A percentile compares a stretch with the other conserved stretches of the same genome.
phyloP scores from a whole-genome alignment of 2,888 invertebrate species.

The Gandaritis pyraliata region DNA sequence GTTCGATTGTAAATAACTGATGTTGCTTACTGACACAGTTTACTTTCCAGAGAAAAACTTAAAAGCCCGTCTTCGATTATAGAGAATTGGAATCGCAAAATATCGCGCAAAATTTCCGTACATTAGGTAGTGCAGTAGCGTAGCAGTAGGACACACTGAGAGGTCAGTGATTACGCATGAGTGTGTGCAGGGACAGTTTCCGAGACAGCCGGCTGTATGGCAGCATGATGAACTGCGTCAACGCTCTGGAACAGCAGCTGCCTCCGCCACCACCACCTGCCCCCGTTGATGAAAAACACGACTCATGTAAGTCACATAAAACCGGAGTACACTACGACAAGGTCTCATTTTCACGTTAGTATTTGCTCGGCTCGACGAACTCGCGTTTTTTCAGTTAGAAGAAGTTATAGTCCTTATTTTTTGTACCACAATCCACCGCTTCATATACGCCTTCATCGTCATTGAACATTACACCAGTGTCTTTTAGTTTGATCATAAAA shows the following conservation, averaged over 20 bases:
- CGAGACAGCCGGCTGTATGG: conserved; percentile 96
- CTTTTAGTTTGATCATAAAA: conserved; percentile 12
- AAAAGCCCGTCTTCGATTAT: conserved; percentile 5
- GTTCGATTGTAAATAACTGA: conserved; percentile 30
- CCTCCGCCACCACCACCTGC: conserved; percentile 86
- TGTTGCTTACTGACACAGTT: conserved; percentile 25
- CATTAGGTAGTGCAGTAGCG: conserved; percentile 24
- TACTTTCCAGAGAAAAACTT: conserved; percentile 12
- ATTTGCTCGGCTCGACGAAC: no score
- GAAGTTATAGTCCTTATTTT: conserved; percentile 6
- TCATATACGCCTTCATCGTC: conserved; percentile 20
- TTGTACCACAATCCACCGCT: conserved; percentile 18
- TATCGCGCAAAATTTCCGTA: conserved; percentile 21
- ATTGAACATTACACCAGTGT: conserved; percentile 16
- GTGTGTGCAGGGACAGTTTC: conserved; percentile 91
- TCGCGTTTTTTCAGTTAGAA: neutral
- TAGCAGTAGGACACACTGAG: conserved; percentile 33
- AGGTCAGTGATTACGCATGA: conserved; percentile 52
- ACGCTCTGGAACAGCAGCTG: conserved; percentile 95
- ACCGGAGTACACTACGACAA: conserved; percentile 27
- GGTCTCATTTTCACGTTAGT: neutral
- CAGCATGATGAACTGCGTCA: conserved; percentile 98
- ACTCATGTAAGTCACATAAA: conserved; percentile 70
- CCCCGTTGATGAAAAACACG: conserved; percentile 79
- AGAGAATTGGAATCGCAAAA: conserved; percentile 10